Evolutionary conservation across 35 echinoderm and acorn worm genomes (phyloP).

Genomic region (Heliocidaris erythrogramma): DNA sequence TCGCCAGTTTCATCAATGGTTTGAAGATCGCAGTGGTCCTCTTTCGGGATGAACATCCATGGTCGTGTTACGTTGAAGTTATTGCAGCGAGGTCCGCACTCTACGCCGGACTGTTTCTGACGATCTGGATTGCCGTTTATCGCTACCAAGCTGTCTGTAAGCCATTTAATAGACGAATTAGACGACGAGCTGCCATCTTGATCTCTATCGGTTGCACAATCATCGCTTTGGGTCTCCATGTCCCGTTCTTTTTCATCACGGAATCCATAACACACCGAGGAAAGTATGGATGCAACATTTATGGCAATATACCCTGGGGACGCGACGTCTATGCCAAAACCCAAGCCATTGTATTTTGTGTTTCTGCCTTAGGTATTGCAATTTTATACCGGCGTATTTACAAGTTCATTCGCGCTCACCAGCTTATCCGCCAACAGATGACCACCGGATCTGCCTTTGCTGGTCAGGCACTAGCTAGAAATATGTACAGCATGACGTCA

Average conservation of each 20-base stretch:
- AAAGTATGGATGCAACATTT: neutral
- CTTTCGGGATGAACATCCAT: neutral
- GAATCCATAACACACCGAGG: neutral
- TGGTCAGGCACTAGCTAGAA: too few relatives aligned
- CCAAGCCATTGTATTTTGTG: neutral
- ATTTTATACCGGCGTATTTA: neutral
- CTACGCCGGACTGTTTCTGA: conserved; percentile 3
- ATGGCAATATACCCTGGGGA: conserved; percentile 14
- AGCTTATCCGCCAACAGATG: neutral
- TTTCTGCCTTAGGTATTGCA: neutral
- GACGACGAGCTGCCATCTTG: neutral
- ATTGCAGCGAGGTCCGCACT: neutral
- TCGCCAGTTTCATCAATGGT: conserved; percentile 7
- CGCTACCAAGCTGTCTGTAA: neutral
- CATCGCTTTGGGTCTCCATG: neutral
- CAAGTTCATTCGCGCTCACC: conserved; percentile 10
- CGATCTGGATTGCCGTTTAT: conserved; percentile 12
- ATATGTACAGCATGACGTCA: too few relatives aligned
- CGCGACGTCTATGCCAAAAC: neutral
- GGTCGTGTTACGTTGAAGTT: conserved; percentile 3
- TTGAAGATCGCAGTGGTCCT: conserved; percentile 15
- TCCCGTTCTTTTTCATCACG: conserved; percentile 41
- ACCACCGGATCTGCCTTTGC: neutral
- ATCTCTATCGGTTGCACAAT: neutral
- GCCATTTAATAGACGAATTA: neutral